Base-by-base conservation (phyloP, 1,140 invertebrate genomes). In the Calycopis cecrops region DNA sequence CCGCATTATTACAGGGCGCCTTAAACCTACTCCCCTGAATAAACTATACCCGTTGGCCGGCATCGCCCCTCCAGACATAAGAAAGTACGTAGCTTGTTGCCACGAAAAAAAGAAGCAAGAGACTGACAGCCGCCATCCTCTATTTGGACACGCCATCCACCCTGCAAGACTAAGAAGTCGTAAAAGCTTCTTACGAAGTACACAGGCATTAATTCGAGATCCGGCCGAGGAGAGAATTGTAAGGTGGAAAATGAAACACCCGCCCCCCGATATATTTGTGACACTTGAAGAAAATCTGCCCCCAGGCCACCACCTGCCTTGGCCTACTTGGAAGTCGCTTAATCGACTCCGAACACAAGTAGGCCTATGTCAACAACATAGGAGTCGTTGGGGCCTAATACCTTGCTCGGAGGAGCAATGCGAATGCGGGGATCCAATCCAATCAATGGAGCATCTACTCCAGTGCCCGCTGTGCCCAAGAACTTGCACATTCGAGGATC, bases 171-270 rank as follows among this genome's bases (percentile, higher is more conserved):
- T 47, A 4, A 8, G 16, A 47, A 47, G 44, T 4, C 44, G 44
- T 3, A 47, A 47, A 9, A 16, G 44, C 12, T 47, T 47, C 12
- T 18, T 47, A 4, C 12, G 12, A 2, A 47, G 12, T 9, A 47
- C 44, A 8, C 44, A 47, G 44, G 12, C 44, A n/a, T n/a, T 16
- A 47, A 47, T 9, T 3, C 16, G n/a, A 3, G 12, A n/a, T 47
- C 44, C 12, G 1, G 44, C 44, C 9, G 44, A 47, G 44, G 44
- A 47, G 44, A 47, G 44, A 47, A 9, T 47, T 3, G 9, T 47
- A 8, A 47, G 44, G 9, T 47, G 44, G n/a, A 47, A 47, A 47
- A 47, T 18, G 44, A 47, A 47, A n/a, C 4, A 4, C 16, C 44
- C 44, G 3, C 44, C 44, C 3, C 16, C 44, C 4, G 16, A 9